Conservation (phyloP, 2,113 vertebrate species). For the Coturnix japonica region DNA sequence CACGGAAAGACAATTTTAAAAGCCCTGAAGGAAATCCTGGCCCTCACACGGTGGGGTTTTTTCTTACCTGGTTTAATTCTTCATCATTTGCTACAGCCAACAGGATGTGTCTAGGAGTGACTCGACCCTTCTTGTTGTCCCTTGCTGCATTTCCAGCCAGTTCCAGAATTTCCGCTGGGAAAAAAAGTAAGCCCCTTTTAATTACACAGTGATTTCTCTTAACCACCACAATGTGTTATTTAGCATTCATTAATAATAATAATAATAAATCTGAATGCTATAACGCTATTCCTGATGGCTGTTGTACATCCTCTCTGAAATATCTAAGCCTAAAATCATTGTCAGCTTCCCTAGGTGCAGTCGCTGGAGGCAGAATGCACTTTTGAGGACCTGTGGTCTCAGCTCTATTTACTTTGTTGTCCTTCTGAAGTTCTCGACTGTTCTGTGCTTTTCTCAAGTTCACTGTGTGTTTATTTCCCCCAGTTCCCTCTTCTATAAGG, state of each 20-base stretch:
- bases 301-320: neutral
- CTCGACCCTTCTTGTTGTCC: constrained; percentile 98
- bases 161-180: constrained; percentile 95
- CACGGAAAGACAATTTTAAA: constrained; percentile 40
- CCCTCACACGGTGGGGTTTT: neutral
- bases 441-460: neutral
- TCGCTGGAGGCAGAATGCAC: neutral
- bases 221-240: neutral
- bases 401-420: neutral
- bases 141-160: constrained; percentile 96
- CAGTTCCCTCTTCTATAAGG: neutral
- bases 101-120: constrained; percentile 96
- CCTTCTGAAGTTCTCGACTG: neutral
- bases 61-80: constrained; percentile 94
- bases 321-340: neutral
- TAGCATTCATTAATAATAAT: neutral
- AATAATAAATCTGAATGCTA: neutral
- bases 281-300: neutral
- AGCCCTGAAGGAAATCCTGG: constrained; percentile 26
- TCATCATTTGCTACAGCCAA: constrained; percentile 98
- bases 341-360: neutral
- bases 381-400: neutral
- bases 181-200: constrained; percentile 2
- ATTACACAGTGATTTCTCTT: neutral
- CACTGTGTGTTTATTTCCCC: neutral